These are phyloP conservation scores for Clinocottus analis DNA, from an alignment of 2,113 vertebrate genomes.

Conservation along the genomic window DNA sequence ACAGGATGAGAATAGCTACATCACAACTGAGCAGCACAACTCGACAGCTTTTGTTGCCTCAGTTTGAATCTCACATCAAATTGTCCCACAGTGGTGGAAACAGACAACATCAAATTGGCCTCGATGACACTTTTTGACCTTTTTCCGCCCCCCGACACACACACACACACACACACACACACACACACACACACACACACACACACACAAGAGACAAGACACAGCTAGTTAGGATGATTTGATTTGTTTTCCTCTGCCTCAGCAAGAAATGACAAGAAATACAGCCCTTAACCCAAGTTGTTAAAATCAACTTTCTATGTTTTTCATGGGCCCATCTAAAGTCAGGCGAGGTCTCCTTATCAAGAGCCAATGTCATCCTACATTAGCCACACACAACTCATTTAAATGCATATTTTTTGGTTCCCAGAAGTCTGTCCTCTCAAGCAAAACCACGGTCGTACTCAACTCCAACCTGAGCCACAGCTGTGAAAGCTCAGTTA, in stretches of 20 bases:
- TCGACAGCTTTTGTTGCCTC: constrained; percentile 4
- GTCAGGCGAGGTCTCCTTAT: constrained; percentile 7
- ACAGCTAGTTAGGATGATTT: constrained; percentile 10
- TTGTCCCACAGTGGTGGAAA: background rate
- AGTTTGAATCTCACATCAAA: constrained; percentile 22
- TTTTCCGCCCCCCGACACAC: background rate
- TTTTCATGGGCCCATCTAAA: background rate
- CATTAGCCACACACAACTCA: background rate
- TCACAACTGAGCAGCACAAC: background rate
- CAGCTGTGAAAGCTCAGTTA: background rate
- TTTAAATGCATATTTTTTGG: background rate
- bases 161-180: background rate
- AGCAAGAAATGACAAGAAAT: background rate
- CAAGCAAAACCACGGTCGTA: background rate
- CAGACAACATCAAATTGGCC: constrained; percentile 5
- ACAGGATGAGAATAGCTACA: constrained; percentile 14
- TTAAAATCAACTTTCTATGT: background rate
- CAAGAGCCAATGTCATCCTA: background rate
- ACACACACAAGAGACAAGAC: constrained; percentile 3
- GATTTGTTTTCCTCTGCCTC: background rate
- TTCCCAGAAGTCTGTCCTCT: background rate
- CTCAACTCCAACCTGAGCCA: background rate
- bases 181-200: background rate
- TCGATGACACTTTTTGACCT: constrained; percentile 12
- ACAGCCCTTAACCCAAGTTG: constrained; percentile 5